Base-by-base conservation (phyloP, 1,140 invertebrate species). In the Drosophila murphyi region DNA sequence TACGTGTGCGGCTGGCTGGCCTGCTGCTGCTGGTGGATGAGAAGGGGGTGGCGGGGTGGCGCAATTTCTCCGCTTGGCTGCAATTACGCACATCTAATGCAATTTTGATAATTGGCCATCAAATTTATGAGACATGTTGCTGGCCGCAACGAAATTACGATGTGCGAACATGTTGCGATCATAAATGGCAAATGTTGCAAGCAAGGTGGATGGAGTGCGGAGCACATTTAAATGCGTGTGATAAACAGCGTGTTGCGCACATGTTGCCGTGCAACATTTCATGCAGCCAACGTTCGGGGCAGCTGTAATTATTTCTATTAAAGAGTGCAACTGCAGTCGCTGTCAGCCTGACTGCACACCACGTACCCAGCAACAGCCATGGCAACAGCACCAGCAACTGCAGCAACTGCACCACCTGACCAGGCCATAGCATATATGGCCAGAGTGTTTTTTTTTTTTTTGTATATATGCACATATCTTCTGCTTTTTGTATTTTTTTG, bases 51-150 rank as follows among this genome's bases (percentile, higher is more conserved):
- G 59, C 67, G 52, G 48, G 28, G n/a, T 20, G 31, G 39, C 20
- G 20, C 20, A 20, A 35, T 45, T 45, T 10, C 6, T 8, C 35
- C 60, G 59, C 47, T 69, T 56, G 20, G 63, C 73, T 52, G 78
- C 81, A 90, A 90, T 90, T 90, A 90, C 86, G 86, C 86, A 90
- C 72, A 86, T 87, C 86, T 90, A 90, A 90, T 73, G 88, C 81
- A 88, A 91, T 91, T 91, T 91, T 76, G 69, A 89, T 91, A 91
- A 91, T 91, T 91, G 88, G 81, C 63, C 85, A 79, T 72, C 76
- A 81, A 82, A 91, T 90, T 88, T 89, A 91, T 86, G 76, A 55
- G 76, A 74, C 72, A 71, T 76, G 73, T 67, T 76, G 77, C 65
- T 57, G 65, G 63, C 54, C 51, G 52, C 43, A 43, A 45, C 51